Evolutionary conservation across 2,113 vertebrate species (phyloP), one percentile per base, ranked within the genome.

Genomic region (Dolichallabes microphthalmus): DNA sequence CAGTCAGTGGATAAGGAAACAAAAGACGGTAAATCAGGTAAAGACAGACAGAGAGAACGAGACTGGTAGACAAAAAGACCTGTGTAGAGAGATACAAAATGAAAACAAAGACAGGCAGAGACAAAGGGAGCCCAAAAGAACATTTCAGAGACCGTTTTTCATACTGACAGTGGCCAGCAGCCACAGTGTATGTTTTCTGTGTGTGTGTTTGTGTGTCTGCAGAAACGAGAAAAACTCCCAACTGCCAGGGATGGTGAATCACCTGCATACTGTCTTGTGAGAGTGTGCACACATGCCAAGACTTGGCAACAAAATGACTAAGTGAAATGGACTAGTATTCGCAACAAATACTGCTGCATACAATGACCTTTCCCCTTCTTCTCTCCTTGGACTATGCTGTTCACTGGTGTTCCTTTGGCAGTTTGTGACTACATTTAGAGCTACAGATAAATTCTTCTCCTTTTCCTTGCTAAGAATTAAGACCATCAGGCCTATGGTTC

Each of bases 121-220:
- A 74, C 22, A 73, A 53, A 58, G 52, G 45, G 11, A 53, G 58
- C 20, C 58, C 50, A 39, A n/a, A 77, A 84, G 35, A 35, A n/a
- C 27, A 68, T 78, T 55, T 64, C 35, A 77, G 60, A 84, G 27
- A 35, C 50, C 35, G 61, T 84, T 84, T 14, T 50, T 84, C 61
- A 78, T 66, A 52, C 74, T 84, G 83, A 84, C 83, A 84, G 45
- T 66, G 83, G 74, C 83, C 50, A 84, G 83, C 13, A 84, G 83
- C 58, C 58, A 68, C 19, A 22, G 60, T 35, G 45, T 61, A 61
- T 22, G 20, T 61, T 61, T 7, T 82, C 15, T 71, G 52, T 57
- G 80, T 82, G 66, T 82, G 27, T 69, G 15, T 74, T 25, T 68
- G 61, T 50, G 80, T 68, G 60, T 53, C 15, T 68, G 20, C 25